Base-by-base conservation (phyloP, 37 sponge, comb jelly and placozoan genomes). In the Spongia lamella region DNA sequence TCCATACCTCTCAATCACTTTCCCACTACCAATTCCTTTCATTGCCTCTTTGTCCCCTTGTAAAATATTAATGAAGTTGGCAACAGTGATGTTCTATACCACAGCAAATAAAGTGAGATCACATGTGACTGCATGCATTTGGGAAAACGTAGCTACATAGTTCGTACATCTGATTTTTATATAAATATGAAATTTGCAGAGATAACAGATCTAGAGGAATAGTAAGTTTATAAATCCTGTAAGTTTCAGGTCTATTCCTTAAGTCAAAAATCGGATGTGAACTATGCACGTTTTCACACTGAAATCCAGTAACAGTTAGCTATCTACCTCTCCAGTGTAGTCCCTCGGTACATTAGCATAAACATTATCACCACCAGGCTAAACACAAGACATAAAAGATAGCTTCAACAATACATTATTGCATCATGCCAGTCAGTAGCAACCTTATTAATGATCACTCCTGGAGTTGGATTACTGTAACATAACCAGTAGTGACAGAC, bases 61-160 rank as follows among this genome's bases (percentile, higher is more conserved):
- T 26, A 91, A 51, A 21, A 91, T 73, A 19, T 83, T 75, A 36
- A 91, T 70, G 61, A 91, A 91, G 60, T 83, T 86, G 17, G 66
- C 66, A 20, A 84, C 84, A 37, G 79, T 91, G 30, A 91, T 88
- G 6, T 82, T 77, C 80, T 83, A 9, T 4, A 33, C n/a, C 16
- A 24, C 17, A 16, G 30, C 40, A 58, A 15, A 39, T 24, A n/a
- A 60, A 13, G 49, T 62, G 0, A 27, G 6, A 26, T 26, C 7
- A 57, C 59, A 66, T 66, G 15, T 29, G 24, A n/a, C 25, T 53
- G 31, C 59, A 25, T n/a, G n/a, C n/a, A n/a, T n/a, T n/a, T n/a
- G n/a, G n/a, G n/a, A n/a, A n/a, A n/a, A n/a, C n/a, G n/a, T n/a
- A n/a, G n/a, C n/a, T n/a, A n/a, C n/a, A n/a, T n/a, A n/a, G n/a